A percentile compares a stretch with the other conserved stretches of the same genome.
Conservation (phyloP, 1,140 invertebrate species). For the Drosophila arawakana region DNA sequence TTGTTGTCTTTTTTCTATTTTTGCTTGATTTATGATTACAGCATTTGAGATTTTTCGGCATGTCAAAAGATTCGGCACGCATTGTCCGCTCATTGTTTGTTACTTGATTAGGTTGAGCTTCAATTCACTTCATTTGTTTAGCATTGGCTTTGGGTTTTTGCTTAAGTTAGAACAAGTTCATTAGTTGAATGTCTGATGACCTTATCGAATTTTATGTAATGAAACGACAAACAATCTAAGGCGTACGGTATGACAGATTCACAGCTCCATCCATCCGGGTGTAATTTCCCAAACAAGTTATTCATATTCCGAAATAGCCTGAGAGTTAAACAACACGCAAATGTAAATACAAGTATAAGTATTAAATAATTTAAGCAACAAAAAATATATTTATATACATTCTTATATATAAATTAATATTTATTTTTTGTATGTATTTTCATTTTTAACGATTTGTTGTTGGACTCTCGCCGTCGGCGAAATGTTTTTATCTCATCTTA, state of each 20-base stretch:
- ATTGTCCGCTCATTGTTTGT: conserved; percentile 55
- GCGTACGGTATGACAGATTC: conserved; percentile 27
- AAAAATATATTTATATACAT: conserved; percentile 6
- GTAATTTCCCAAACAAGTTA: conserved; percentile 77
- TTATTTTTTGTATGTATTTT: not conserved
- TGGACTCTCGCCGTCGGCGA: conserved; percentile 28
- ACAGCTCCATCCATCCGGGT: conserved; percentile 61
- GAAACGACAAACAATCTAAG: conserved; percentile 20
- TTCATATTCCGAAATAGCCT: conserved; percentile 53
- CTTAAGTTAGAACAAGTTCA: conserved; percentile 58
- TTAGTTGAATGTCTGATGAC: conserved; percentile 51
- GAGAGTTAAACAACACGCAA: conserved; percentile 57
- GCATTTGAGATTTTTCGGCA: conserved; percentile 58
- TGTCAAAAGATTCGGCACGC: conserved; percentile 76
- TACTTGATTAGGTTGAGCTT: conserved; percentile 56
- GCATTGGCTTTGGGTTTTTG: conserved; percentile 6
- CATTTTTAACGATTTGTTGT: conserved; percentile 10
- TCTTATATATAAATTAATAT: not conserved
- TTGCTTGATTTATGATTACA: conserved; percentile 77
- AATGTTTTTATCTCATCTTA: conserved; percentile 47
- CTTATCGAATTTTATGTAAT: conserved; percentile 55
- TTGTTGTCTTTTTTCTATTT: not conserved
- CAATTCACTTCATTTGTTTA: conserved; percentile 23
- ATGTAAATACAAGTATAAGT: conserved; percentile 76
- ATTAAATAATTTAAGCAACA: conserved; percentile 63